Evolutionary conservation across 1,140 invertebrate species (phyloP).

Genomic region (Yoshiicerus persimilis): DNA sequence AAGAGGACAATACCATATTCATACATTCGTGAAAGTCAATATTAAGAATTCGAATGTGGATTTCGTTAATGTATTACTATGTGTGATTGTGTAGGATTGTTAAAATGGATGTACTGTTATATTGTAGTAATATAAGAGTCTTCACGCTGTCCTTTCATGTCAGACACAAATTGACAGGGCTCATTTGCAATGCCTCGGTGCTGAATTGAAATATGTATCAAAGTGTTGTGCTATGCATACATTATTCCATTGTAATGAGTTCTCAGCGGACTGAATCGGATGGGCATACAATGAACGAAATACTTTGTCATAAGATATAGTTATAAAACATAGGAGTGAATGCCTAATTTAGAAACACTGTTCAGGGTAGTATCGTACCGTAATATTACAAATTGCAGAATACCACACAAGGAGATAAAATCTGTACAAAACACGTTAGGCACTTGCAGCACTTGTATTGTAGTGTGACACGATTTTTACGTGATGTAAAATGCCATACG

Average conservation of each 20-base stretch:
- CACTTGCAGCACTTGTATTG: not conserved
- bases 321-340: too few relatives aligned
- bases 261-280: not conserved
- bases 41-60: too few relatives aligned
- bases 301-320: not conserved
- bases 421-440: not conserved
- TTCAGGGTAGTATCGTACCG: too few relatives aligned
- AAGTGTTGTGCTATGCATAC: not conserved
- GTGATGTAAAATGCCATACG: not conserved
- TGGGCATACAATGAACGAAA: not conserved
- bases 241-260: not conserved
- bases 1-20: too few relatives aligned
- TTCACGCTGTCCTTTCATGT: slow-evolving; percentile 28
- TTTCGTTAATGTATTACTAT: too few relatives aligned
- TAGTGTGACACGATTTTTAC: not conserved
- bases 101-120: not conserved
- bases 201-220: not conserved
- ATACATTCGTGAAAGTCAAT: too few relatives aligned
- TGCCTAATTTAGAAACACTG: too few relatives aligned
- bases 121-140: not conserved
- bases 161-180: slow-evolving; percentile 27
- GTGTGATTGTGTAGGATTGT: not conserved
- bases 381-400: not conserved
- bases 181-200: slow-evolving; percentile 2
- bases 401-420: not conserved